phyloP scores from a whole-genome alignment of 2,888 invertebrate genomes.

The Pseudolycoriella hygida region DNA sequence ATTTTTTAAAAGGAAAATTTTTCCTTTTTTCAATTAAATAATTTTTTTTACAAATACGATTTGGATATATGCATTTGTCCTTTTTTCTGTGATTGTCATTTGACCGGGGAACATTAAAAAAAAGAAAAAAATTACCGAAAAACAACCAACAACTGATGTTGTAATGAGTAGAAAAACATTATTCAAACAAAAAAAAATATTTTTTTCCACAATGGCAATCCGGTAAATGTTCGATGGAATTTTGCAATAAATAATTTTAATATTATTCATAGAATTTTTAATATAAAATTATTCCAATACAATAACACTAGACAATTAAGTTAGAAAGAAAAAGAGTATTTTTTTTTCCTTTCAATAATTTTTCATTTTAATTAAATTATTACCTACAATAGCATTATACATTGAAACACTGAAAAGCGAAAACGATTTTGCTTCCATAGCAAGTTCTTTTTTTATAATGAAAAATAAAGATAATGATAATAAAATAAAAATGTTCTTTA shows the following conservation, averaged over 20 bases:
- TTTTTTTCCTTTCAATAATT: background rate
- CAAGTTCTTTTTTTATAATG: too few species aligned
- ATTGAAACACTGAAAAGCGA: too few species aligned
- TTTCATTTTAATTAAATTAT: constrained; percentile 1
- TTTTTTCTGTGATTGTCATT: constrained; percentile 6
- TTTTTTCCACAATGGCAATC: constrained; percentile 1
- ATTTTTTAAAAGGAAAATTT: too few species aligned
- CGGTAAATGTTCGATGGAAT: constrained; percentile 1
- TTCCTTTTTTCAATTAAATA: background rate
- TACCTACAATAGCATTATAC: background rate
- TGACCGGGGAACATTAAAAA: background rate
- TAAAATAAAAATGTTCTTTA: too few species aligned
- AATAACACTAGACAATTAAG: background rate
- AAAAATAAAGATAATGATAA: too few species aligned
- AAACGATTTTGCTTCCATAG: too few species aligned
- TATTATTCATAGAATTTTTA: background rate
- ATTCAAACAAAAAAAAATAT: background rate
- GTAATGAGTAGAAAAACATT: background rate
- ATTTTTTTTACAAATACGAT: background rate
- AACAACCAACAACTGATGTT: background rate
- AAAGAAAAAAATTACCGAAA: background rate
- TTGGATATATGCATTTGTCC: constrained; percentile 7
- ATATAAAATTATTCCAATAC: background rate
- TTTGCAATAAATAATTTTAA: constrained; percentile 3
- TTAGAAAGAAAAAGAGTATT: background rate